phyloP scores from a whole-genome alignment of 2,113 vertebrate genomes.

The Syngnathoides biaculeatus region DNA sequence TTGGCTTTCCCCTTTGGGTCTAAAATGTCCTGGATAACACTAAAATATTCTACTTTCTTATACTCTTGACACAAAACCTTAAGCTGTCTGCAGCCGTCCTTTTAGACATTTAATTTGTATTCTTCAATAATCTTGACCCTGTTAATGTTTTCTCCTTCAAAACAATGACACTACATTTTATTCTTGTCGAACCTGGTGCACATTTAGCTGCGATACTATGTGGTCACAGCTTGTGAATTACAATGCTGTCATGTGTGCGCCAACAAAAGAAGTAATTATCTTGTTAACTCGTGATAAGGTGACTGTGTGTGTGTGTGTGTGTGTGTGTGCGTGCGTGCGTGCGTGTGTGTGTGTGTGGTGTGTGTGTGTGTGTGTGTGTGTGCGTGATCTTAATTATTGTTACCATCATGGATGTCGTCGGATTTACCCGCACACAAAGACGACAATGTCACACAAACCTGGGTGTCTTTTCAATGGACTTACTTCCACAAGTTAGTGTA shows the following conservation, averaged over 20 bases:
- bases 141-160: neutral
- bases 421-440: neutral
- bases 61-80: neutral
- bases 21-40: neutral
- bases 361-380: constrained; percentile 10
- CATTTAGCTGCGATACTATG: neutral
- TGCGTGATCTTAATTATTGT: neutral
- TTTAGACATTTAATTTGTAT: neutral
- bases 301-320: constrained; percentile 6
- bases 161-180: neutral
- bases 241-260: constrained; percentile 11
- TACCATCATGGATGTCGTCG: neutral
- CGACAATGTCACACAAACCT: neutral
- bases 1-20: neutral
- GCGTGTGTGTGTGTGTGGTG: neutral
- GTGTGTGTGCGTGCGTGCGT: constrained; percentile 8
- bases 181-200: neutral
- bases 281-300: constrained; percentile 14
- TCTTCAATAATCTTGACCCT: neutral
- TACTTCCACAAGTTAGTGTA: neutral
- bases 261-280: constrained; percentile 31
- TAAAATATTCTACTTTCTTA: neutral
- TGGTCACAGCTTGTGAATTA: constrained; percentile 22
- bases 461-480: neutral
- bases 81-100: neutral